Evolutionary conservation across 2,113 vertebrate genomes (phyloP).

Genomic region (Dendrocopos noguchii): DNA sequence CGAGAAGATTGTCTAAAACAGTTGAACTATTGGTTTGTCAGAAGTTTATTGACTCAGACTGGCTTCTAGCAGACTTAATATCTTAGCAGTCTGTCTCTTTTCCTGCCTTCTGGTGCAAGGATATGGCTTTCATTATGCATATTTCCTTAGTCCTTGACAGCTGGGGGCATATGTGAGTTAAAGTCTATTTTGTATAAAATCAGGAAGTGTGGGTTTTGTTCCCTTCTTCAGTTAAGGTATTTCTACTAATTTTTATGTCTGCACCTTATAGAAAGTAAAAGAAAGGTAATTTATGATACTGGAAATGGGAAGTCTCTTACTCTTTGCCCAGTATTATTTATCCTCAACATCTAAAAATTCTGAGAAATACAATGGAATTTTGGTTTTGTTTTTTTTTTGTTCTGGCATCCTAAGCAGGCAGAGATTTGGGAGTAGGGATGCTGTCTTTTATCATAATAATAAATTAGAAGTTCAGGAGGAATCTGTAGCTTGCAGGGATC

Average conservation of each 20-base stretch:
- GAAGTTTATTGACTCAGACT: not conserved
- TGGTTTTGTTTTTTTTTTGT: not conserved
- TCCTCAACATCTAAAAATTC: not conserved
- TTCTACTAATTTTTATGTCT: not conserved
- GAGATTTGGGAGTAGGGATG: not conserved
- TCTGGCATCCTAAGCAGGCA: not conserved
- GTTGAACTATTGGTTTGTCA: not conserved
- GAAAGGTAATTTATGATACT: not conserved
- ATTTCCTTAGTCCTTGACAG: conserved; percentile 34
- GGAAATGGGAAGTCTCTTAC: not conserved
- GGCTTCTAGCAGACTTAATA: conserved; percentile 12
- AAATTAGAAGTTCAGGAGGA: not conserved
- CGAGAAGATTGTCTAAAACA: not conserved
- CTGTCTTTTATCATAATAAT: not conserved
- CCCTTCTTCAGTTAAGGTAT: not conserved
- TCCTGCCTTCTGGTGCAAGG: conserved; percentile 30
- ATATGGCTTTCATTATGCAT: conserved; percentile 34
- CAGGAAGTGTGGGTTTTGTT: not conserved
- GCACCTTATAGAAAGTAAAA: not conserved
- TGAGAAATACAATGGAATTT: not conserved
- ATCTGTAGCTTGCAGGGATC: not conserved
- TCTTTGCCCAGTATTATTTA: not conserved
- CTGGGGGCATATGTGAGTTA: not conserved
- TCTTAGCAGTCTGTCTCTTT: conserved; percentile 35
- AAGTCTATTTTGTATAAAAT: conserved; percentile 48